phyloP scores from a whole-genome alignment of 2,888 invertebrate genomes.

The Sesia apiformis region DNA sequence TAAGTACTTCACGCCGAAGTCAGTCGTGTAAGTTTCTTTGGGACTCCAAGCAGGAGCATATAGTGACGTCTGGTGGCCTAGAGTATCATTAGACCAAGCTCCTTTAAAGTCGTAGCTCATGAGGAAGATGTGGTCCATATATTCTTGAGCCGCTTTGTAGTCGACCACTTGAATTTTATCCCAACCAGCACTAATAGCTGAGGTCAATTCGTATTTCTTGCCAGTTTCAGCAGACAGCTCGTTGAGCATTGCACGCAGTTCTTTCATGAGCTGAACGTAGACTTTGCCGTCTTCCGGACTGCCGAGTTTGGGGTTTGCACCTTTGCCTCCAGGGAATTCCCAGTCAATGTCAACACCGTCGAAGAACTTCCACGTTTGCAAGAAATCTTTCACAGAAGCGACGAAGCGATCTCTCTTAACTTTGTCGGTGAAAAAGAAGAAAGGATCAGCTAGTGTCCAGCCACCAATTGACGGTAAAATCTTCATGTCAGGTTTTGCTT shows the following conservation, averaged over 20 bases:
- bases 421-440: slow-evolving; percentile 61
- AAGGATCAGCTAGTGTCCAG: slow-evolving; percentile 66
- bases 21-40: slow-evolving; percentile 66
- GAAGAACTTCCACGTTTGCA: slow-evolving; percentile 67
- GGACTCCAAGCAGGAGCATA: slow-evolving; percentile 59
- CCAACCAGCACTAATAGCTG: slow-evolving; percentile 69
- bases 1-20: slow-evolving; percentile 57
- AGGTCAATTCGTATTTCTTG: slow-evolving; percentile 61
- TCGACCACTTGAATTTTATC: slow-evolving; percentile 68
- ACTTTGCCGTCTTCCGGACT: slow-evolving; percentile 55
- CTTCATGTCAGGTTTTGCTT: slow-evolving; percentile 58
- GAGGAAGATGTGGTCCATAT: slow-evolving; percentile 67
- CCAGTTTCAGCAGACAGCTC: slow-evolving; percentile 54
- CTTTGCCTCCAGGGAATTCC: slow-evolving; percentile 70
- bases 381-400: slow-evolving; percentile 60
- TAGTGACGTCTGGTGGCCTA: slow-evolving; percentile 58
- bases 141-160: slow-evolving; percentile 58
- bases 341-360: slow-evolving; percentile 68
- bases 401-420: slow-evolving; percentile 56
- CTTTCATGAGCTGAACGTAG: slow-evolving; percentile 57
- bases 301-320: slow-evolving; percentile 61
- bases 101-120: slow-evolving; percentile 70
- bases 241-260: slow-evolving; percentile 58
- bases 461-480: slow-evolving; percentile 63
- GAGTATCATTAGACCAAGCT: slow-evolving; percentile 63